Evolutionary conservation across 2,113 vertebrate species (phyloP).

Genomic region (Phoxinus phoxinus): DNA sequence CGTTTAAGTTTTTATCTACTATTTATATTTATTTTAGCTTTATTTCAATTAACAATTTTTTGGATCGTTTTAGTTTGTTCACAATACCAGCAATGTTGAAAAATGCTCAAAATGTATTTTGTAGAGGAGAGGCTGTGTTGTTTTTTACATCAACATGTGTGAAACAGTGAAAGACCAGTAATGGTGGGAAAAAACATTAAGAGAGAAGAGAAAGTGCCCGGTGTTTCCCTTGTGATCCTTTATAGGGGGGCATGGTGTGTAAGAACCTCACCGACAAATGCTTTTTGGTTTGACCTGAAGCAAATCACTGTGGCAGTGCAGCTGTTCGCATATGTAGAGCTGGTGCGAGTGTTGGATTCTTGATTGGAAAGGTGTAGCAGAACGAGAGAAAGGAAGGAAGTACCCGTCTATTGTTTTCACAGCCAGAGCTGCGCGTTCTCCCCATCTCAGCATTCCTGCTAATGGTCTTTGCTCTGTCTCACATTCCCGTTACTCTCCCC

Average conservation of each 20-base stretch:
- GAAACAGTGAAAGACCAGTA: neutral
- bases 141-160: conserved; percentile 6
- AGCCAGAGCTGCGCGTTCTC: neutral
- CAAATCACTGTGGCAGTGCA: conserved; percentile 45
- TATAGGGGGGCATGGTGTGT: neutral
- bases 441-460: conserved; percentile 15
- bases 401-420: conserved; percentile 29
- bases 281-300: conserved; percentile 23
- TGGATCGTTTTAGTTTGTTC: neutral
- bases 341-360: neutral
- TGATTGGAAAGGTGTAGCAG: conserved; percentile 1
- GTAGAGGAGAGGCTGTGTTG: neutral
- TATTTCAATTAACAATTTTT: neutral
- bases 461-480: conserved; percentile 16
- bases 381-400: neutral
- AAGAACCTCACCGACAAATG: conserved; percentile 10
- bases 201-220: neutral
- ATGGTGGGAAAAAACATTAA: neutral
- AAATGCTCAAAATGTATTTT: neutral
- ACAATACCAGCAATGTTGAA: neutral
- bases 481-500: conserved; percentile 12
- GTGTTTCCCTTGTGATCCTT: neutral
- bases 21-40: neutral
- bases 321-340: conserved; percentile 45
- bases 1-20: neutral